Evolutionary conservation across 1,140 invertebrate species (phyloP), one percentile per base, ranked within the genome.

Genomic region (Aradophagus sp.): DNA sequence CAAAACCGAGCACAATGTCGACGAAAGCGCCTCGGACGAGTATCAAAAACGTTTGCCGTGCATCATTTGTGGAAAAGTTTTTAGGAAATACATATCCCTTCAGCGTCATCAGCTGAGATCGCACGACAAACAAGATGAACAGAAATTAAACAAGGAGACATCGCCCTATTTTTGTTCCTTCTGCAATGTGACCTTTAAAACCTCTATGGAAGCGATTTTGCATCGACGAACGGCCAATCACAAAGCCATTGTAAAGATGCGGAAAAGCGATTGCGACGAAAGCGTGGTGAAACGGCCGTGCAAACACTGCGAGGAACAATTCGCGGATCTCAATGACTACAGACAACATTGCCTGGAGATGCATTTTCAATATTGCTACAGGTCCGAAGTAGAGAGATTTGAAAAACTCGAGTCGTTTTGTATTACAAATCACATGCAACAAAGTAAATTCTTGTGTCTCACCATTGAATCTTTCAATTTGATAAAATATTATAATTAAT

Each of bases 11-110:
- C 90, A 91, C 63, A 59, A 79, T 6, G 78, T 80, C 5, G 69
- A 77, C 5, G 68, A 77, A 7, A 88, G 88, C 0, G 89, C 88
- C 1, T 87, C 89, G 1, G 90, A 92, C 74, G 84, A 80, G 15
- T 92, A 92, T 73, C 91, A 93, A 77, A 87, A 88, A 31, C 80
- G 87, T 12, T 87, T 90, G 23, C 80, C 80, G 12, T 93, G 93
- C 65, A 73, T 79, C 5, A 27, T 87, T 2, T 93, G 92, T 66
- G 78, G 85, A 0, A 81, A 86, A 17, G 82, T 87, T 5, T 88
- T 91, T 20, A 86, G 87, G 31, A 90, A 90, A 0, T 86, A 87
- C 0, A 74, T 91, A 5, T 88, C 91, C 0, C 79, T 93, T 20
- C 91, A 93, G 45, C 87, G 89, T 2, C 92, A 93, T 76, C 77